Base-by-base conservation (phyloP, 2,797 vertebrate species). In the Syndactyla subalaris region DNA sequence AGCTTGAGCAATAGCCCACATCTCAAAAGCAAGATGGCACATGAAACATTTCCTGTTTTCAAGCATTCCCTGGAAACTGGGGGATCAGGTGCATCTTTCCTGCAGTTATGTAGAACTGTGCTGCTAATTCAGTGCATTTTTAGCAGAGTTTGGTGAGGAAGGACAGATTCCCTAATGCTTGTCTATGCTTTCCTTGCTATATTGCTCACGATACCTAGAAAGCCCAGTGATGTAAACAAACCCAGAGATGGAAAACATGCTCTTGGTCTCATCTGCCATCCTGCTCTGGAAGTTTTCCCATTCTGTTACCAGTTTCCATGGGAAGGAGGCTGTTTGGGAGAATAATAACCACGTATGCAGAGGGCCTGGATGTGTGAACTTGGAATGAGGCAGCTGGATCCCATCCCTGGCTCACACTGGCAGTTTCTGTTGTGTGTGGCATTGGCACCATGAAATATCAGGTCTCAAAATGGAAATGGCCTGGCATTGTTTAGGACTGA, bases 381-480 rank as follows among this genome's bases (percentile, higher is more conserved):
- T 75, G 73, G 62, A 88, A 92, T 73, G 82, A 92, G 55, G 70
- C 62, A 88, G 81, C 80, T 93, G 90, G 79, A 95, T 93, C 76
- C 68, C 68, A 81, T 93, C 76, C 43, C 84, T 91, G 81, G 84
- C 88, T 91, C 78, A 34, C 68, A 3, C 7, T 5, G 26, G 68
- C 58, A 46, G 87, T 89, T 92, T 94, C 93, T 95, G 88, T 59
- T 91, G 58, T 26, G 51, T 59, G 67, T 58, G 55, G 54, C 58
- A 73, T 39, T 93, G 92, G 95, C 92, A 94, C 84, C 68, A 38
- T 8, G 61, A 97, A 97, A 96, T 96, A 95, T 95, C 95, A 97
- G 89, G 76, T 89, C 96, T 97, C 88, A 94, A 96, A 97, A 96
- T 97, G 97, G 95, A 97, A 97, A 94, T 95, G 75, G 88, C 89